These are phyloP conservation scores for Eonycteris spelaea DNA, from an alignment of 2,113 vertebrate species.

Conservation along the genomic window DNA sequence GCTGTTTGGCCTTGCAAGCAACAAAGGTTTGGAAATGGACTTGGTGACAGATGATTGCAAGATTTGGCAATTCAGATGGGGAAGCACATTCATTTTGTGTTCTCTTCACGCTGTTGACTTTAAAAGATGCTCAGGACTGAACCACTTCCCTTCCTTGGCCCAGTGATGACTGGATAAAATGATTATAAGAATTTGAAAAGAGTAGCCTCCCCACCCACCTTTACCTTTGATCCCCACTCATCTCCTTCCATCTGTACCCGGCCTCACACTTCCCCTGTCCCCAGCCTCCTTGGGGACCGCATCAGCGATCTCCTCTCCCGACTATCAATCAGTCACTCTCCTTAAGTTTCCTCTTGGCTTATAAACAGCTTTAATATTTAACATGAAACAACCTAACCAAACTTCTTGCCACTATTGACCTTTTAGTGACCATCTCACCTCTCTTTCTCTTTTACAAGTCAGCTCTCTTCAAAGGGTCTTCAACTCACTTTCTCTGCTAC, in stretches of 20 bases:
- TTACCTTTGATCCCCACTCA: background rate
- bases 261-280: background rate
- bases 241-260: background rate
- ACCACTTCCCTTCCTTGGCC: background rate
- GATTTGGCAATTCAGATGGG: background rate
- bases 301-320: background rate
- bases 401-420: background rate
- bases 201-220: background rate
- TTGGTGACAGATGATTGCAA: conserved; percentile 20
- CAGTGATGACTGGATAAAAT: background rate
- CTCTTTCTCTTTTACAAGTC: background rate
- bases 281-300: background rate
- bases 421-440: background rate
- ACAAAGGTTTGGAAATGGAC: conserved; percentile 46
- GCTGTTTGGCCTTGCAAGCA: background rate
- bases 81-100: conserved; percentile 41
- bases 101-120: conserved; percentile 4
- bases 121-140: conserved; percentile 8
- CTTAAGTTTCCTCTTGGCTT: background rate
- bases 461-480: background rate
- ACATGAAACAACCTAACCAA: background rate
- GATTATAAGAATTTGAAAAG: background rate
- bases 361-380: background rate
- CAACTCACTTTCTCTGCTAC: background rate
- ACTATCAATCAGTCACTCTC: background rate